phyloP scores from a whole-genome alignment of 2,888 invertebrate species.

The Tethea ocularis region DNA sequence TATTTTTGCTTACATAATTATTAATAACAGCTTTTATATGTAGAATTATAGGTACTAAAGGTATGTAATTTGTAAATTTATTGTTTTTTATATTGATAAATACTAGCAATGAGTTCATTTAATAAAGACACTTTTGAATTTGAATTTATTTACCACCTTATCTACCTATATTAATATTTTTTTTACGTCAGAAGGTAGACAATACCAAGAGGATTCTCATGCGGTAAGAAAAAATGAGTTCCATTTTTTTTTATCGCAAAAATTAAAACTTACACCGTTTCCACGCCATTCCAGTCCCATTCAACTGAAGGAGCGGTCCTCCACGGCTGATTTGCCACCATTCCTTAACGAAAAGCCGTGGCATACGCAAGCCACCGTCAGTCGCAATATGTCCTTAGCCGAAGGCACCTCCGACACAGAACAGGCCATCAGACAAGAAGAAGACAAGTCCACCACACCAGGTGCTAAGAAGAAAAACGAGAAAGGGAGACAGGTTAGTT shows the following conservation, averaged over 20 bases:
- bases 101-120: no score
- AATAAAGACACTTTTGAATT: no score
- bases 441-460: slow-evolving; percentile 32
- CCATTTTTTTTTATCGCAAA: slow-evolving; percentile 7
- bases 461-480: slow-evolving; percentile 42
- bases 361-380: slow-evolving; percentile 52
- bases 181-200: no score
- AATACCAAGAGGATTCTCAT: neutral
- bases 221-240: neutral
- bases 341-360: slow-evolving; percentile 61
- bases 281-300: slow-evolving; percentile 31
- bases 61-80: no score
- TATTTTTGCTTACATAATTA: no score
- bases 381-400: slow-evolving; percentile 77
- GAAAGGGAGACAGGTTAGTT: slow-evolving; percentile 37
- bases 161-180: no score
- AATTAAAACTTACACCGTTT: slow-evolving; percentile 31
- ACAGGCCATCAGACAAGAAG: slow-evolving; percentile 40
- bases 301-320: slow-evolving; percentile 54
- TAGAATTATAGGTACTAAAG: no score
- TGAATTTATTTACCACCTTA: no score
- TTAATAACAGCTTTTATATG: no score
- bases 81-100: no score
- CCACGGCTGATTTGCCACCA: slow-evolving; percentile 65
- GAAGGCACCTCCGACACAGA: slow-evolving; percentile 76